Conservation (phyloP, 2,888 invertebrate species). For the Schizotus pectinicornis region DNA sequence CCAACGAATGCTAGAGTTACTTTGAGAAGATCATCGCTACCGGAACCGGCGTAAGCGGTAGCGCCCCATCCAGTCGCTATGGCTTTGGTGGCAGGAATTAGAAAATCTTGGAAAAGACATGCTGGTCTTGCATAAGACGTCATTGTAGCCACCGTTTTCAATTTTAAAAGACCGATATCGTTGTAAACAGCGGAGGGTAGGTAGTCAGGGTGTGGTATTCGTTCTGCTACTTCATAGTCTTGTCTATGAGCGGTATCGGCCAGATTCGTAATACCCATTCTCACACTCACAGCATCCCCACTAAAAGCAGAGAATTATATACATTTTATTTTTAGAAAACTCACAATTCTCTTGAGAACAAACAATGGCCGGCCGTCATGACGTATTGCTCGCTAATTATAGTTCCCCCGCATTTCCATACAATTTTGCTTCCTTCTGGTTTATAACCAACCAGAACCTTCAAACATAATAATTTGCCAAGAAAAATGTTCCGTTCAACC, state of each 20-base stretch:
- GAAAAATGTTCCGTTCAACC: too few species aligned
- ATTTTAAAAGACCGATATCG: conserved; percentile 60
- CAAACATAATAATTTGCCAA: too few species aligned
- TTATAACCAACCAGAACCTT: too few species aligned
- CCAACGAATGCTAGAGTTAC: conserved; percentile 59
- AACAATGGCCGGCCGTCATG: too few species aligned
- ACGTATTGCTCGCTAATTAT: too few species aligned
- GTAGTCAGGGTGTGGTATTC: conserved; percentile 56
- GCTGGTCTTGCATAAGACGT: conserved; percentile 58
- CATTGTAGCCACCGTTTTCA: conserved; percentile 51
- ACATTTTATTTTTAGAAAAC: too few species aligned
- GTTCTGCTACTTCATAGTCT: conserved; percentile 37
- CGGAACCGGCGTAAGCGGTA: conserved; percentile 47
- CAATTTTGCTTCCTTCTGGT: too few species aligned
- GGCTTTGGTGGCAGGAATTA: conserved; percentile 40
- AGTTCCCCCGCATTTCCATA: too few species aligned
- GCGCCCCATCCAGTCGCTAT: conserved; percentile 61
- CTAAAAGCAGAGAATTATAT: conserved; percentile 40
- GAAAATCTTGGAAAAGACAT: conserved; percentile 51
- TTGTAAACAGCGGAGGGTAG: conserved; percentile 55
- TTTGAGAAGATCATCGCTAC: conserved; percentile 58
- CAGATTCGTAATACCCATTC: conserved; percentile 59
- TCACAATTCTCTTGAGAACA: too few species aligned
- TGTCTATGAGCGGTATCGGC: conserved; percentile 53
- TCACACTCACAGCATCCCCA: conserved; percentile 52